Percentiles rank a stretch among this genome's conserved stretches.
phyloP scores from a whole-genome alignment of 2,113 vertebrate species.

The Brachypteracias leptosomus region DNA sequence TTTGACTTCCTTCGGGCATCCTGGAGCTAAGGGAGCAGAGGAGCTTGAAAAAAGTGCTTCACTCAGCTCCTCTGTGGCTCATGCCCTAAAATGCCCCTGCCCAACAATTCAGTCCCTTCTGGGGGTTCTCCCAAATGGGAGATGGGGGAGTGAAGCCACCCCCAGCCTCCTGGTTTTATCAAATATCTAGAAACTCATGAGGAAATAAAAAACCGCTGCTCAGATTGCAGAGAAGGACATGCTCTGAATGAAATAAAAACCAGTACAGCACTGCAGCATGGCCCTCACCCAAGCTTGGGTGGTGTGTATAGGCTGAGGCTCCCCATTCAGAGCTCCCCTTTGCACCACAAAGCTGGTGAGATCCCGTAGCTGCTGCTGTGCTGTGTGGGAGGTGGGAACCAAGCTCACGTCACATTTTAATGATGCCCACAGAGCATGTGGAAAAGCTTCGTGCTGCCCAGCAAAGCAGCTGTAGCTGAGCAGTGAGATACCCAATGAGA shows the following conservation, averaged over 20 bases:
- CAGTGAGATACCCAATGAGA: not conserved
- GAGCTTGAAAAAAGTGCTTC: conserved; percentile 32
- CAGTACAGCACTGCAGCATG: not conserved
- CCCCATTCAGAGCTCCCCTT: not conserved
- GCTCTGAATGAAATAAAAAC: not conserved
- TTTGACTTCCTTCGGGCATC: conserved; percentile 2
- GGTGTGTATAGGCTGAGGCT: not conserved
- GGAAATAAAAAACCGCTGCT: not conserved
- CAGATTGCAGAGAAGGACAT: not conserved
- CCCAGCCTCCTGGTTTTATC: not conserved
- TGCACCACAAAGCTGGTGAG: not conserved
- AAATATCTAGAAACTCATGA: not conserved
- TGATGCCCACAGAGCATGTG: not conserved
- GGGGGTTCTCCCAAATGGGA: not conserved
- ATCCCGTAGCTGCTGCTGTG: not conserved
- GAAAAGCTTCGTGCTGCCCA: not conserved
- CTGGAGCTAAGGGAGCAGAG: not conserved
- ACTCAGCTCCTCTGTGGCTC: not conserved
- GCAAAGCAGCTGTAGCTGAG: not conserved
- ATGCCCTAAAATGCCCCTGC: conserved; percentile 44
- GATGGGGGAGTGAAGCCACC: not conserved
- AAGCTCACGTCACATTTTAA: not conserved
- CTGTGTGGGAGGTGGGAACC: too few species aligned
- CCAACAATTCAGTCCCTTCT: not conserved
- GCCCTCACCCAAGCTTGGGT: not conserved